These are phyloP conservation scores for Samia ricini DNA, from an alignment of 1,140 invertebrate species.

Conservation along the genomic window DNA sequence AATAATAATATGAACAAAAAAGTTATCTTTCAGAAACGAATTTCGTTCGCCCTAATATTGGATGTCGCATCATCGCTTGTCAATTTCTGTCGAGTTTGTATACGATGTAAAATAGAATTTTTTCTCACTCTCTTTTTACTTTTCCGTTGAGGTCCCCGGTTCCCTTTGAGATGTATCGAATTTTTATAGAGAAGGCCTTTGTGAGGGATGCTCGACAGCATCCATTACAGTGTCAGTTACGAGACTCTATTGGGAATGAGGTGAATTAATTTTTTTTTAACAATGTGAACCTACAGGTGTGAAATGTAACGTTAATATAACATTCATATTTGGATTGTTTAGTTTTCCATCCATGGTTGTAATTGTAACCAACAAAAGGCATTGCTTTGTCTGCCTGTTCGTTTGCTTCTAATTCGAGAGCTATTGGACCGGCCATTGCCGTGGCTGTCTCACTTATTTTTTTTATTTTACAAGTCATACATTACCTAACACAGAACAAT, in stretches of 20 bases:
- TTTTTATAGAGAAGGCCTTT: constrained; percentile 16
- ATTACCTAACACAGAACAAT: too few species aligned
- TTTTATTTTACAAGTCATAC: too few species aligned
- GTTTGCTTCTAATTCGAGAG: too few species aligned
- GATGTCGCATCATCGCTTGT: constrained; percentile 4
- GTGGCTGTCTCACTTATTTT: too few species aligned
- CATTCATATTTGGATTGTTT: too few species aligned
- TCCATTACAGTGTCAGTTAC: constrained; percentile 24
- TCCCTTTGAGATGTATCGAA: constrained; percentile 23
- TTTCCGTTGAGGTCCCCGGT: constrained; percentile 3
- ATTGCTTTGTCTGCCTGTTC: too few species aligned
- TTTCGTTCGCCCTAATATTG: constrained; percentile 4
- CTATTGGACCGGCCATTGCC: too few species aligned
- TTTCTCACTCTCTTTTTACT: background rate
- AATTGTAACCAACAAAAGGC: too few species aligned
- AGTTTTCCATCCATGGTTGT: too few species aligned
- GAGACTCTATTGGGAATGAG: constrained; percentile 11
- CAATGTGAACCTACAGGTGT: background rate
- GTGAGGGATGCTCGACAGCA: constrained; percentile 8
- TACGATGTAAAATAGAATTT: constrained; percentile 12
- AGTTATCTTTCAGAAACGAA: background rate
- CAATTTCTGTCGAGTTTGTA: constrained; percentile 1
- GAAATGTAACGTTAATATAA: too few species aligned
- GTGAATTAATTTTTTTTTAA: constrained; percentile 14
- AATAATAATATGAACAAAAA: background rate